Base-by-base conservation (phyloP, 2,888 invertebrate species). In the Tubulanus polymorphus region DNA sequence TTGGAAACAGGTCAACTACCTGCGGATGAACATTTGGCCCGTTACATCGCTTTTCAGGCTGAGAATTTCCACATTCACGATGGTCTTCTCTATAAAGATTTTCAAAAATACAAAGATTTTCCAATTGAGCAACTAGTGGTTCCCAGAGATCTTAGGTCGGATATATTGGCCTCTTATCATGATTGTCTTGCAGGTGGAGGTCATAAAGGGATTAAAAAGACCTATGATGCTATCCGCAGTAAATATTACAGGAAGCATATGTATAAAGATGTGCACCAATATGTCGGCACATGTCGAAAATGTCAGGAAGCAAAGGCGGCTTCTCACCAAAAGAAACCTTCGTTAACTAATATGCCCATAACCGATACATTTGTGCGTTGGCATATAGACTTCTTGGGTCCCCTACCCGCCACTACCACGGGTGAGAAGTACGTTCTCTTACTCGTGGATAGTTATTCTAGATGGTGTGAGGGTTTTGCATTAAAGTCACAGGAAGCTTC, bases 401-500 rank as follows among this genome's bases (percentile, higher is more conserved):
- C 41, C 15, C 6, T 41, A 8, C 41, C 18, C 15, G 41, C 18
- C 6, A 8, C 41, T 3, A 18, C 41, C 6, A 3, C 5, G 6
- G 41, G 41, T 8, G 18, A 20, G 20, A 41, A 41, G 23, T 23
- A 41, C 15, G 23, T 41, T 41, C 15, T 41, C 20, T 23, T 41
- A 20, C 20, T 41, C 3, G 41, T 41, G 20, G 41, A 41, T 15
- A 41, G 41, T 15, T 41, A 41, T 41, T 41, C 41, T 3, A 41
- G 23, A 15, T 41, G 55, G 48, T 23, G 32, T n/a, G 55, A 56
- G 32, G 35, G 46, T 15, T 52, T 55, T 28, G 47, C 55, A 6
- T 8, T 52, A 46, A 57, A 51, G 32, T 53, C 60, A 10, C 59
- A 57, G 41, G 61, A 60, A 48, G 61, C 63, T 23, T 10, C 35